These are phyloP conservation scores for Acanthurus tractus DNA, from an alignment of 2,797 vertebrate genomes.

Conservation along the genomic window DNA sequence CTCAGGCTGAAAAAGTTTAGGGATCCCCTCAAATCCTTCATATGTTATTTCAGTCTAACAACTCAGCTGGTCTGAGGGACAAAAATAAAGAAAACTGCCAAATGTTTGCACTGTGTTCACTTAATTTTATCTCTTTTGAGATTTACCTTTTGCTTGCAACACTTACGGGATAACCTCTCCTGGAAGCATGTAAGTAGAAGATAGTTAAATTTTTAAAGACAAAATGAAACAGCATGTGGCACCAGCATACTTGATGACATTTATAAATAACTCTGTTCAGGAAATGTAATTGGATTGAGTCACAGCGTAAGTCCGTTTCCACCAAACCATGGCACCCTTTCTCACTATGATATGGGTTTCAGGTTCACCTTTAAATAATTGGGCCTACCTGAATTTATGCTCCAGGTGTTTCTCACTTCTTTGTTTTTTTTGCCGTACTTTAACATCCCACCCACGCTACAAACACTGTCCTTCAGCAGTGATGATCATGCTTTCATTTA, in stretches of 20 bases:
- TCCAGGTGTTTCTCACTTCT: neutral
- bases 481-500: neutral
- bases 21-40: too few relatives aligned
- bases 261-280: constrained; percentile 50
- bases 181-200: constrained; percentile 8
- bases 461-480: neutral
- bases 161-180: constrained; percentile 45
- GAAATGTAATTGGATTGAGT: constrained; percentile 45
- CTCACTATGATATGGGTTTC: neutral
- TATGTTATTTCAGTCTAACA: constrained; percentile 15
- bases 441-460: neutral
- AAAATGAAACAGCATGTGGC: neutral
- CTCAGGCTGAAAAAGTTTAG: too few relatives aligned
- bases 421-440: constrained; percentile 6
- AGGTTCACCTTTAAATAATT: neutral
- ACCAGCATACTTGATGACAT: constrained; percentile 6
- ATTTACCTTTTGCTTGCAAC: constrained; percentile 17
- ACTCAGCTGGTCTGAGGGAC: constrained; percentile 20
- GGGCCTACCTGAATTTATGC: neutral
- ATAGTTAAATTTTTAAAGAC: neutral
- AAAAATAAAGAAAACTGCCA: constrained; percentile 21
- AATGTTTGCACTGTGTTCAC: neutral
- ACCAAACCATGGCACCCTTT: neutral
- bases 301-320: constrained; percentile 8
- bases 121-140: constrained; percentile 15